Conservation (phyloP, 30 jellyfish, hydroid and myxozoan species). For the Hydractinia echinata region DNA sequence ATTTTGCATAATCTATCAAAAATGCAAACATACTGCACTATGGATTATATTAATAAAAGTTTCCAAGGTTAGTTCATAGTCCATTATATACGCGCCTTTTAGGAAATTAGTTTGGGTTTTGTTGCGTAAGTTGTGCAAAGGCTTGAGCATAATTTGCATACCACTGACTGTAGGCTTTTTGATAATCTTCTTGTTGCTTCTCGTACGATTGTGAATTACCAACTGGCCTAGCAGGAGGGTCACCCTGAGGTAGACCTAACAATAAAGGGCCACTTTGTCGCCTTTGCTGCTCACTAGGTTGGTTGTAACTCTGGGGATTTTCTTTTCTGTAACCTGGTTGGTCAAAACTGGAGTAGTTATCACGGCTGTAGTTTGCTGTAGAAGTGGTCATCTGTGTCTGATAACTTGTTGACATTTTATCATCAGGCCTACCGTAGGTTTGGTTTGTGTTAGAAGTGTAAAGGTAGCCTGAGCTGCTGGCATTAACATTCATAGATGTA, state of each 20-base stretch:
- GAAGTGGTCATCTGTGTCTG: conserved; percentile 49
- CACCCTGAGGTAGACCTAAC: neutral
- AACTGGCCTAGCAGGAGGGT: conserved; percentile 11
- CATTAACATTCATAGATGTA: neutral
- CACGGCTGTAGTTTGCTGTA: conserved; percentile 35
- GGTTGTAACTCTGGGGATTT: neutral
- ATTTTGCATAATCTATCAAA: too few relatives aligned
- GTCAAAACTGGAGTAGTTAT: neutral
- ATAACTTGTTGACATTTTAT: conserved; percentile 18
- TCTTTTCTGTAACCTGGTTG: too few relatives aligned
- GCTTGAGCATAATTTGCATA: conserved; percentile 49
- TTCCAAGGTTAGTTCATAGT: too few relatives aligned
- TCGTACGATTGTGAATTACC: conserved; percentile 23
- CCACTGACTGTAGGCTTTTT: conserved; percentile 55
- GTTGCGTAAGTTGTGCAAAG: conserved; percentile 36
- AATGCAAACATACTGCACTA: too few relatives aligned
- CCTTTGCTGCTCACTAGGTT: neutral
- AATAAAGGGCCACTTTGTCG: neutral
- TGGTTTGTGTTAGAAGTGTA: conserved; percentile 12
- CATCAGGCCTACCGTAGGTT: neutral
- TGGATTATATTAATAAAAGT: too few relatives aligned
- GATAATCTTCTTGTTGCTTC: conserved; percentile 41
- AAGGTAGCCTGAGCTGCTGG: conserved; percentile 7
- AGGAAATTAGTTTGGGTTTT: neutral
- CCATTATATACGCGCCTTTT: too few relatives aligned